Conservation (phyloP, 2,888 invertebrate genomes). For the Tachystola acroxantha region DNA sequence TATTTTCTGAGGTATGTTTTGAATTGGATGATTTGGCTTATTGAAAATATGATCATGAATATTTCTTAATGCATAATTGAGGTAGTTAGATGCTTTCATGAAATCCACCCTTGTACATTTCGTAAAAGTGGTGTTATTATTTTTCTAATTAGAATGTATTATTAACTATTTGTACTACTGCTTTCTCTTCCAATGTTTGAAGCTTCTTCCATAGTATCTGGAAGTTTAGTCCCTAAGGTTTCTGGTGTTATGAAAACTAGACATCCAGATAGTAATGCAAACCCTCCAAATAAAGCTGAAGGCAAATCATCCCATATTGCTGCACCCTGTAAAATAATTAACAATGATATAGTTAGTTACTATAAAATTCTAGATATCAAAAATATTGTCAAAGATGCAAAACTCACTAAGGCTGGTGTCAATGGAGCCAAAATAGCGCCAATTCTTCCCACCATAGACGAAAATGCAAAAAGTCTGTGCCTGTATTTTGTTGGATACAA, state of each 20-base stretch:
- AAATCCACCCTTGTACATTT: too few relatives aligned
- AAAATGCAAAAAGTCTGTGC: slow-evolving; percentile 79
- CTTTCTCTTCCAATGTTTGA: slow-evolving; percentile 18
- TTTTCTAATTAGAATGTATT: too few relatives aligned
- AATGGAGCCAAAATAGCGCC: slow-evolving; percentile 83
- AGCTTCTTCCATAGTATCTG: slow-evolving; percentile 72
- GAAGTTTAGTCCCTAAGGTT: slow-evolving; percentile 63
- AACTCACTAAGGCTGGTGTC: slow-evolving; percentile 77
- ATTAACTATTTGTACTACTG: too few relatives aligned
- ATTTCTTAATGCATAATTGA: too few relatives aligned
- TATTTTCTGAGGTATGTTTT: not conserved
- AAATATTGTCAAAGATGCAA: not conserved
- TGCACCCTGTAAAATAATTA: slow-evolving; percentile 22
- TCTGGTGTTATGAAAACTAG: slow-evolving; percentile 70
- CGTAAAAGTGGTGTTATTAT: too few relatives aligned
- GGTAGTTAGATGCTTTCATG: too few relatives aligned
- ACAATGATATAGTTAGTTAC: too few relatives aligned
- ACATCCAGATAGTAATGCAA: slow-evolving; percentile 57
- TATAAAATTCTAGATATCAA: too few relatives aligned
- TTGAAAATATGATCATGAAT: too few relatives aligned
- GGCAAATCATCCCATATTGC: slow-evolving; percentile 44
- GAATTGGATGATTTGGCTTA: not conserved
- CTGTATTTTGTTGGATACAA: slow-evolving; percentile 82
- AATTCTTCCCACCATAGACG: slow-evolving; percentile 83
- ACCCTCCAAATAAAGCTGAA: slow-evolving; percentile 61